A percentile compares a stretch with the other conserved stretches of the same genome.
Evolutionary conservation across 2,113 vertebrate species (phyloP).

Genomic region (Notarius quadriscutis): DNA sequence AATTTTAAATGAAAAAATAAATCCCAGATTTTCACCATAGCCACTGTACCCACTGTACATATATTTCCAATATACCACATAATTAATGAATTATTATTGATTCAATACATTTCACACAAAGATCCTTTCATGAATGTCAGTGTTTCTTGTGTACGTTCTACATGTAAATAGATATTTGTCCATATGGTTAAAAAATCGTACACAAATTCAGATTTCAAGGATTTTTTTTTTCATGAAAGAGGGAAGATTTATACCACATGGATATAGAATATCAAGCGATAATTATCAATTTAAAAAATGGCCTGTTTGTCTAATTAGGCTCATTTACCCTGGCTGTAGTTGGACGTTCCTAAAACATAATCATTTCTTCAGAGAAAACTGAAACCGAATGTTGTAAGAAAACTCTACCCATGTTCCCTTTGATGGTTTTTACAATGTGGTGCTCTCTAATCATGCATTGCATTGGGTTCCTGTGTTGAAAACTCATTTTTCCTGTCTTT

Average conservation of each 20-base stretch:
- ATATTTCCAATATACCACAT: not conserved
- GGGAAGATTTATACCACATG: not conserved
- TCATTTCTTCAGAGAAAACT: slow-evolving; percentile 18
- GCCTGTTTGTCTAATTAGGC: not conserved
- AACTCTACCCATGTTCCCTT: slow-evolving; percentile 39
- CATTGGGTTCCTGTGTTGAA: slow-evolving; percentile 65
- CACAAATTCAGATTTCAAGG: not conserved
- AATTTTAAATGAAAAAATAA: not conserved
- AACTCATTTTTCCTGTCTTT: slow-evolving; percentile 52
- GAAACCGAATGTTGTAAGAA: slow-evolving; percentile 35
- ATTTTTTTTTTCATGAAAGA: not conserved
- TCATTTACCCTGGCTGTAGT: not conserved
- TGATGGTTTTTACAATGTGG: slow-evolving; percentile 65
- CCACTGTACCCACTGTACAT: no score
- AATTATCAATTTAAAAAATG: not conserved
- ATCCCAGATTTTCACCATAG: not conserved
- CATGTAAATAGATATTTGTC: not conserved
- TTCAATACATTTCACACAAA: not conserved
- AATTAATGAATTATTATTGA: not conserved
- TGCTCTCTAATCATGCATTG: slow-evolving; percentile 64
- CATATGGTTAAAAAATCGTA: not conserved
- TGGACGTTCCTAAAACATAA: not conserved
- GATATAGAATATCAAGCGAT: not conserved
- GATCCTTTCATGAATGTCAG: not conserved
- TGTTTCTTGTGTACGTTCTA: not conserved